Base-by-base conservation (phyloP, 2,888 invertebrate species). In the Hoplodrina ambigua region DNA sequence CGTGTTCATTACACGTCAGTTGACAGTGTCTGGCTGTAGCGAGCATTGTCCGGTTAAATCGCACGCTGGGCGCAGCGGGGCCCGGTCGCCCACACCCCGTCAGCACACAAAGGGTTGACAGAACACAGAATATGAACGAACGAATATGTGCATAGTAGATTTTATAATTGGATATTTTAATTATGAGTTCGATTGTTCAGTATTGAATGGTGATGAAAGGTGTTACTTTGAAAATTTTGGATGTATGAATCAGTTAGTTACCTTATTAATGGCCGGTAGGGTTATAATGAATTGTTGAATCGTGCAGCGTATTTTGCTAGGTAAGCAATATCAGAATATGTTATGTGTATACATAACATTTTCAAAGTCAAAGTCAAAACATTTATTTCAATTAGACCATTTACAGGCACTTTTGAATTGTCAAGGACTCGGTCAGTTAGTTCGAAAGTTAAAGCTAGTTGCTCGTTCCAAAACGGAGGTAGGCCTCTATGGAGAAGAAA, bases 1-100 rank as follows among this genome's bases (percentile, higher is more conserved):
- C 85, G 87, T 90, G 92, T 87, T 92, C 92, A 92, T 92, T 92
- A 91, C 90, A 90, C 85, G 76, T 74, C 72, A 65, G 66, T 71
- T 67, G 63, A 37, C 57, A 75, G 84, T 85, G 83, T 83, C 86
- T 80, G 60, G 71, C 33, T 65, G 53, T 73, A 60, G 65, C 57
- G 37, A 8, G 72, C 60, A 72, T 81, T 84, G 84, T 76, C 80
- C 83, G 68, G 75, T 30, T 25, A 79, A 83, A 84, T 86, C 89
- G 84, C 92, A 88, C 82, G 89, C 92, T 87, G 93, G 49, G 92
- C 92, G 59, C 92, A 78, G 87, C 4, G 52, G 67, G 75, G 25
- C 25, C 49, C 15, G 33, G 50, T 84, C 87, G 84, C 87, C 85
- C 81, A 89, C 92, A 89, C 93, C 89, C 90, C 86, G 87, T 58